phyloP scores from a whole-genome alignment of 2,113 vertebrate genomes.

The Protobothrops flavoviridis region DNA sequence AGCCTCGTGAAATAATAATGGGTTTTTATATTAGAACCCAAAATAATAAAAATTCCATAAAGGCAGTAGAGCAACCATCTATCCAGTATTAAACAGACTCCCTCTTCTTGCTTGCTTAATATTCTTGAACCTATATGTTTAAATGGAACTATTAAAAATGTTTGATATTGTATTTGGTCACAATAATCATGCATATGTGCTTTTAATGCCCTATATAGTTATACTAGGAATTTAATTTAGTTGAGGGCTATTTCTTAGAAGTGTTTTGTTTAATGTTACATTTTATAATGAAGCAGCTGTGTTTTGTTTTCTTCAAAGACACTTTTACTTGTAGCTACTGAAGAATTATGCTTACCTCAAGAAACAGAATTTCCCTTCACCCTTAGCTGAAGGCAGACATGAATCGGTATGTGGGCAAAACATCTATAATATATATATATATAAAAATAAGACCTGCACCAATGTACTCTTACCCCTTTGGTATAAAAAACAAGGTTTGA shows the following conservation, averaged over 20 bases:
- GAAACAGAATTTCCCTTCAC: not conserved
- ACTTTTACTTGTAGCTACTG: not conserved
- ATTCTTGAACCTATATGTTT: not conserved
- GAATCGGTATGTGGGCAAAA: not conserved
- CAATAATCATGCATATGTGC: not conserved
- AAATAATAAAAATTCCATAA: conserved; percentile 11
- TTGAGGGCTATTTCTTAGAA: not conserved
- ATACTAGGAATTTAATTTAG: not conserved
- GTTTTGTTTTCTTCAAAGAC: not conserved
- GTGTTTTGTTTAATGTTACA: not conserved
- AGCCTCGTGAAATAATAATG: not conserved
- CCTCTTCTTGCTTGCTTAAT: not conserved
- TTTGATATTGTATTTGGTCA: not conserved
- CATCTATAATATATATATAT: not conserved
- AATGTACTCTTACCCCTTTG: not conserved
- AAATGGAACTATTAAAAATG: not conserved
- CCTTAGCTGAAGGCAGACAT: not conserved
- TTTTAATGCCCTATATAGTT: not conserved
- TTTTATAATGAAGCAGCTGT: not conserved
- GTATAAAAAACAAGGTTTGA: not conserved
- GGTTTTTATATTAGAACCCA: conserved; percentile 6
- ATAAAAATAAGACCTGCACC: not conserved
- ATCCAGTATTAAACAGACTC: conserved; percentile 3
- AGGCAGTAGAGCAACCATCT: not conserved
- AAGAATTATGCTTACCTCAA: not conserved